Conservation (phyloP, 2,888 invertebrate genomes). For the Formica aserva region DNA sequence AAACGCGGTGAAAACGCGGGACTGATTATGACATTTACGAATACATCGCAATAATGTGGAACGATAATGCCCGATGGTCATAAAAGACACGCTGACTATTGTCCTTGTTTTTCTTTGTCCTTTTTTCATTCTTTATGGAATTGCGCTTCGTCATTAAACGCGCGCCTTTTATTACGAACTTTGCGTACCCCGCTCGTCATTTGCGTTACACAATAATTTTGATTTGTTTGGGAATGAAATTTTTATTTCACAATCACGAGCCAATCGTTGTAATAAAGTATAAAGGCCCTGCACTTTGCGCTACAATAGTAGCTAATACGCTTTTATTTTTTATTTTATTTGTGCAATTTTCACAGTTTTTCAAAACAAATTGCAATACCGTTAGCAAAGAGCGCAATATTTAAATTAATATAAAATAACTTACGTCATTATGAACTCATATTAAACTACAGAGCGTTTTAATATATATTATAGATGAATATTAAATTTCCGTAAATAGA, state of each 20-base stretch:
- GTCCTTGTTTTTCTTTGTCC: conserved; percentile 3
- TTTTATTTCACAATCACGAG: conserved; percentile 12
- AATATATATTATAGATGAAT: conserved; percentile 41
- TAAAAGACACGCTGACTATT: conserved; percentile 53
- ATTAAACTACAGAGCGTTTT: neutral
- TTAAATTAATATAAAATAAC: neutral
- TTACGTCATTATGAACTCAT: neutral
- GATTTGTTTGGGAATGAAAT: conserved; percentile 13
- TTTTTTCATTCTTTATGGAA: conserved; percentile 24
- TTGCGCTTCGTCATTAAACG: conserved; percentile 27
- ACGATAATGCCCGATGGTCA: conserved; percentile 44
- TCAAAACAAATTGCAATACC: neutral
- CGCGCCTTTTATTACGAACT: conserved; percentile 30
- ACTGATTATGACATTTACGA: conserved; percentile 66
- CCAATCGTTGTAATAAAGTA: conserved; percentile 31
- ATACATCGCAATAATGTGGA: conserved; percentile 39
- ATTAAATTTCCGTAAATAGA: conserved; percentile 50
- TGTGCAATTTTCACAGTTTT: neutral
- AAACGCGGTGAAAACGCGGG: conserved; percentile 19
- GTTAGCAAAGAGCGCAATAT: neutral
- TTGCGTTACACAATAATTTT: conserved; percentile 44
- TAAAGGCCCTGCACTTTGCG: neutral
- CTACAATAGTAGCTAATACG: neutral
- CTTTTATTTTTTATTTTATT: conserved; percentile 16
- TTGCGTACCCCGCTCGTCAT: conserved; percentile 16